Conservation (phyloP, 1,140 invertebrate genomes). For the Drosophila repletoides region DNA sequence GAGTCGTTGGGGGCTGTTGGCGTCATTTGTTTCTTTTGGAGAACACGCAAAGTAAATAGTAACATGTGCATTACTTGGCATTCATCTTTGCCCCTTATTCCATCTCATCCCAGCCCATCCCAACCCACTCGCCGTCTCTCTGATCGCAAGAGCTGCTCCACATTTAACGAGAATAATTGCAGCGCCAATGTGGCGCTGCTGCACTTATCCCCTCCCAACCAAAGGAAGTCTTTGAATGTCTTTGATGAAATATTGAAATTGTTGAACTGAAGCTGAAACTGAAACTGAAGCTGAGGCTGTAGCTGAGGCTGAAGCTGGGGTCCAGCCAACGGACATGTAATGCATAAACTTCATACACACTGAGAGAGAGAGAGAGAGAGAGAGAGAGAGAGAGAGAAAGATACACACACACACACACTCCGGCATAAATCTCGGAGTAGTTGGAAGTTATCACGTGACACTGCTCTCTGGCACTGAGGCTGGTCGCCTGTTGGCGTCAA, state of each 20-base stretch:
- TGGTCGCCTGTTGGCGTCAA: constrained; percentile 57
- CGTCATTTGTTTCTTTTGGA: constrained; percentile 58
- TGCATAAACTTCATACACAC: constrained; percentile 32
- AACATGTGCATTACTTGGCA: constrained; percentile 79
- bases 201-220: constrained; percentile 56
- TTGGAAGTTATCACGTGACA: constrained; percentile 55
- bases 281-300: not conserved
- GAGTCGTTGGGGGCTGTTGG: not conserved
- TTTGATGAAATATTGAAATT: constrained; percentile 80
- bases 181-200: constrained; percentile 74
- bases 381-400: no score
- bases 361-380: no score
- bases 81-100: constrained; percentile 58
- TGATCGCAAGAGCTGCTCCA: constrained; percentile 42
- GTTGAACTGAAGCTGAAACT: constrained; percentile 66
- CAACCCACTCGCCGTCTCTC: not conserved
- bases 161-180: constrained; percentile 79
- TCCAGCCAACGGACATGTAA: constrained; percentile 44
- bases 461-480: constrained; percentile 3
- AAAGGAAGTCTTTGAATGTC: constrained; percentile 63
- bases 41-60: constrained; percentile 76
- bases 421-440: constrained; percentile 39
- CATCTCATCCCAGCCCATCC: not conserved
- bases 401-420: constrained; percentile 11
- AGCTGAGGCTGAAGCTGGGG: constrained; percentile 46